Conservation (phyloP, 2,113 vertebrate genomes). For the Conger conger region DNA sequence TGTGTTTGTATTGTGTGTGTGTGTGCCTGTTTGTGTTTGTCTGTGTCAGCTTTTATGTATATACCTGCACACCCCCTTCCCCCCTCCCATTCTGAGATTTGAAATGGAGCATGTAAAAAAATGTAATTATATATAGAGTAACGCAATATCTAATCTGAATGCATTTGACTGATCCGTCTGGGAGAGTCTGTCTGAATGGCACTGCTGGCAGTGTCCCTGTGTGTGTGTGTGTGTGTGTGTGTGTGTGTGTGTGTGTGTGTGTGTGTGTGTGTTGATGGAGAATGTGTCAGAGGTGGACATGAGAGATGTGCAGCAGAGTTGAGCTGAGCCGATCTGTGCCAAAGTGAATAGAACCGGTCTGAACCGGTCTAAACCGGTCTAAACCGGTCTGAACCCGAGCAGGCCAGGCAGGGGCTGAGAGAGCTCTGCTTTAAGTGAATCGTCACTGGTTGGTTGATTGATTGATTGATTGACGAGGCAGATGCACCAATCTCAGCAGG, state of each 20-base stretch:
- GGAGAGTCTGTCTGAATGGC: background rate
- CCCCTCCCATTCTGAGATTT: background rate
- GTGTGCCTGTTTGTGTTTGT: background rate
- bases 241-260: constrained; percentile 13
- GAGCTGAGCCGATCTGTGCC: background rate
- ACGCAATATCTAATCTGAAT: background rate
- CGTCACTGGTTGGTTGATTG: background rate
- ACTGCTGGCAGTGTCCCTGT: constrained; percentile 12
- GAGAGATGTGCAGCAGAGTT: background rate
- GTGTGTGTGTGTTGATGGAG: background rate
- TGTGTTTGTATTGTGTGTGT: constrained; percentile 2
- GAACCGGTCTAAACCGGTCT: too few species aligned
- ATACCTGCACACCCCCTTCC: constrained; percentile 9
- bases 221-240: background rate
- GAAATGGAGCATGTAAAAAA: background rate
- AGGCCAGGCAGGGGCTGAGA: background rate
- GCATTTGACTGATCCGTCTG: background rate
- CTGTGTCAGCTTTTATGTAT: constrained; percentile 36
- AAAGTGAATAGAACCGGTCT: too few species aligned
- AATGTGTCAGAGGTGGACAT: background rate
- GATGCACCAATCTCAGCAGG: background rate
- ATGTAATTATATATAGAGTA: background rate
- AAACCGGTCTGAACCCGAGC: too few species aligned
- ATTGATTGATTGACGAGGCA: background rate
- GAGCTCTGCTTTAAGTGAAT: background rate